Base-by-base conservation (phyloP, 2,113 vertebrate genomes). In the Sitta europaea region DNA sequence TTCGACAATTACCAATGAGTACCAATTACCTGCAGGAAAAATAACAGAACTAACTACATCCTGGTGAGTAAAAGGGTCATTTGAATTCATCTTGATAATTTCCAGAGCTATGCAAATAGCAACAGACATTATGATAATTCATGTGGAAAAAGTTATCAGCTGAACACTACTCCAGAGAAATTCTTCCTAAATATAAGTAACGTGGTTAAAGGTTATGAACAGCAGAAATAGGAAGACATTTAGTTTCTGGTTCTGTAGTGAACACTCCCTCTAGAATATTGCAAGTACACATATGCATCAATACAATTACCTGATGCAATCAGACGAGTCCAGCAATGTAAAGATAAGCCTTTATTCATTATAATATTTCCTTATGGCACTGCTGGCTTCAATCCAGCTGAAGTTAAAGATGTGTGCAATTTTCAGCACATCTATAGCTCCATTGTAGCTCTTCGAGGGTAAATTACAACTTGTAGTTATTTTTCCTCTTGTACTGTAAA, bases 81-180 rank as follows among this genome's bases (percentile, higher is more conserved):
- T 96, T 80, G 50, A 86, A 83, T 91, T 94, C 42, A 80, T 92
- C 86, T 83, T 77, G 50, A 87, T 95, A 86, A 94, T 91, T 91
- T 86, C 86, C 77, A 91, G 67, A 50, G 61, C 93, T 96, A 40
- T 17, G 40, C 93, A 96, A 96, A 96, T 86, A 96, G 42, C 82
- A 74, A 84, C 42, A 93, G 51, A 72, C 57, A 66, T 97, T 89
- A 78, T 57, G 45, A 43, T 91, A 89, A 97, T 90, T 96, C 89
- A 95, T 50, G 58, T 72, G 51, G 53, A 90, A 78, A 33, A 74
- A 89, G 74, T 67, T 75, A 86, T 73, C 77, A 96, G 82, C 71
- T 97, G 91, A 88, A 73, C 86, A 65, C 58, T 87, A 92, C 66
- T 94, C 86, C 42, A 91, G 91, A 95, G 72, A 93, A 83, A 87